Percentiles rank a stretch among this genome's conserved stretches.
Evolutionary conservation across 1,140 invertebrate species (phyloP).

Genomic region (Orius insidiosus): DNA sequence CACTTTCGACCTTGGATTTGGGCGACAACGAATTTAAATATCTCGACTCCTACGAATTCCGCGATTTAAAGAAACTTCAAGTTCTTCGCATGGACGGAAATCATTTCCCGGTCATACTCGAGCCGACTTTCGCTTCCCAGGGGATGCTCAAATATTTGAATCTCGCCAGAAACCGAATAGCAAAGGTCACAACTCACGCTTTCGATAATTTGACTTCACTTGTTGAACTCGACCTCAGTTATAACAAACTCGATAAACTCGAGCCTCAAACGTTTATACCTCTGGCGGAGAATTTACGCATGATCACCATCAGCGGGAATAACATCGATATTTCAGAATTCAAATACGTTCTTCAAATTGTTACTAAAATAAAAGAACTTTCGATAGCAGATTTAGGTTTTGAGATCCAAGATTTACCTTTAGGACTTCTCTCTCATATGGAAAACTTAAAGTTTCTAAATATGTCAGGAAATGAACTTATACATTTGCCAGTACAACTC

Average conservation of each 20-base stretch:
- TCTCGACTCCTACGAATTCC: conserved; percentile 52
- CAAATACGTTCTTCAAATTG: conserved; percentile 32
- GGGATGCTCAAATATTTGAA: conserved; percentile 29
- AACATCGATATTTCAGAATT: conserved; percentile 27
- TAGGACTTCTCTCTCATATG: conserved; percentile 33
- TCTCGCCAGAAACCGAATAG: conserved; percentile 51
- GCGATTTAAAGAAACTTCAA: conserved; percentile 44
- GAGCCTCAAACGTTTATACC: conserved; percentile 39
- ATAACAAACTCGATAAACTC: conserved; percentile 50
- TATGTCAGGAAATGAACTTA: conserved; percentile 38
- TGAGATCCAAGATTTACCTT: conserved; percentile 27
- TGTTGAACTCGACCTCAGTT: conserved; percentile 46
- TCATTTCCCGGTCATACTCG: conserved; percentile 51
- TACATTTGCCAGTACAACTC: conserved; percentile 32
- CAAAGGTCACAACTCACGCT: conserved; percentile 46
- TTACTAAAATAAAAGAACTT: conserved; percentile 36
- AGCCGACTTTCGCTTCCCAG: conserved; percentile 46
- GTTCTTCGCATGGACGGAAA: conserved; percentile 56
- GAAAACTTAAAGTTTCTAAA: conserved; percentile 33
- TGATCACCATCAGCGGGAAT: conserved; percentile 50
- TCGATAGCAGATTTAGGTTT: conserved; percentile 34
- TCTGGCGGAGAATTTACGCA: conserved; percentile 37
- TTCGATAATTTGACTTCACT: conserved; percentile 48
- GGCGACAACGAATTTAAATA: conserved; percentile 61
- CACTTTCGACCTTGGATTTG: conserved; percentile 50